Evolutionary conservation across 2,797 vertebrate species (phyloP).

Genomic region (Sebastiscus albofasciatus): DNA sequence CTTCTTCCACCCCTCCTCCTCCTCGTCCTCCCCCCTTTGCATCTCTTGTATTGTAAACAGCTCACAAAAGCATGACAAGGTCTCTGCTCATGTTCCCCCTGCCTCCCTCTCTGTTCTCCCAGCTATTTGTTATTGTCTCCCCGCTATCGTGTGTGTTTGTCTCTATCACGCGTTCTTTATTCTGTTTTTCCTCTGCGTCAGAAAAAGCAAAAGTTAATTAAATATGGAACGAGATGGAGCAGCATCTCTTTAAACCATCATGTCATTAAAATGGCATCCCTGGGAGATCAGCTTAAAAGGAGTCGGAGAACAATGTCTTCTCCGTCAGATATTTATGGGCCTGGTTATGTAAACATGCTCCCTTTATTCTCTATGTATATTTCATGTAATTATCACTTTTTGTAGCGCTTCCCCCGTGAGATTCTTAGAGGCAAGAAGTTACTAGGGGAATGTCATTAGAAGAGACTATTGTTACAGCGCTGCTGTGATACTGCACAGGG

Average conservation of each 20-base stretch:
- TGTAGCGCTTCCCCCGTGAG: conserved; percentile 78
- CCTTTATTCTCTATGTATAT: conserved; percentile 87
- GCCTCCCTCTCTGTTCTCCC: conserved; percentile 81
- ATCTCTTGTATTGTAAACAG: conserved; percentile 84
- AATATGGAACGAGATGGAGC: conserved; percentile 99
- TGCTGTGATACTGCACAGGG: conserved; percentile 56
- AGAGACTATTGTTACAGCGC: conserved; percentile 90
- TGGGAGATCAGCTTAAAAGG: conserved; percentile 97
- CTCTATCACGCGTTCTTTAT: conserved; percentile 79
- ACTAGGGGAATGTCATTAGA: conserved; percentile 98
- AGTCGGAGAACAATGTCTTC: conserved; percentile 97
- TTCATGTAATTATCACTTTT: conserved; percentile 90
- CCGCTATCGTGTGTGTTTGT: conserved; percentile 88
- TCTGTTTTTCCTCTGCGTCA: conserved; percentile 82
- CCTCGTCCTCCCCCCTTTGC: conserved; percentile 18
- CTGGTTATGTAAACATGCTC: conserved; percentile 94
- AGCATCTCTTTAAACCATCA: conserved; percentile 99
- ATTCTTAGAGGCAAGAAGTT: conserved; percentile 84
- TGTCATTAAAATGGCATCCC: conserved; percentile 99
- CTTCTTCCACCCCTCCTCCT: conserved; percentile 6
- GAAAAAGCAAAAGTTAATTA: conserved; percentile 99
- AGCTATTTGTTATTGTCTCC: conserved; percentile 97
- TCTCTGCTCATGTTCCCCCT: conserved; percentile 89
- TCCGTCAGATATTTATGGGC: conserved; percentile 99
- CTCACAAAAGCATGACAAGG: conserved; percentile 92